These are phyloP conservation scores for Galeopterus variegatus DNA, from an alignment of 2,113 vertebrate genomes.

Conservation along the genomic window DNA sequence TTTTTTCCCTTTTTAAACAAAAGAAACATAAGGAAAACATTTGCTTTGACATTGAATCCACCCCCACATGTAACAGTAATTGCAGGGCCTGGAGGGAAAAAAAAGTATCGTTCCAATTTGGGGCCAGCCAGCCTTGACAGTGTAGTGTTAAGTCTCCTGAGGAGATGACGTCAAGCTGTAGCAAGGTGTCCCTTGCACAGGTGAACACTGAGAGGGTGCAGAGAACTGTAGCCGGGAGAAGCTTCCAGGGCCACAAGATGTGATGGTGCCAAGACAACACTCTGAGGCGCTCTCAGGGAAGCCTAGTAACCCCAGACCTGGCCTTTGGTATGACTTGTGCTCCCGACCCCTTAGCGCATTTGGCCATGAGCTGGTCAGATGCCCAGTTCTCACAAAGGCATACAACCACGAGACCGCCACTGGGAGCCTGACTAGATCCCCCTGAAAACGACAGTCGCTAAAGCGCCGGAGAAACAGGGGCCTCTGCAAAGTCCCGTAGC, in stretches of 20 bases:
- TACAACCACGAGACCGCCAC: background rate
- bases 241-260: background rate
- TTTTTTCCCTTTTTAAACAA: constrained; percentile 62
- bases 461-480: background rate
- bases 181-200: background rate
- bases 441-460: accelerated
- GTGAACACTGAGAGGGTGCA: background rate
- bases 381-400: background rate
- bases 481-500: background rate
- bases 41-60: constrained; percentile 80
- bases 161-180: background rate
- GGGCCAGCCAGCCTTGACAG: constrained; percentile 68
- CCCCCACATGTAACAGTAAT: constrained; percentile 80
- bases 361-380: background rate
- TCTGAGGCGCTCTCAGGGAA: background rate
- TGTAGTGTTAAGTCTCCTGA: constrained; percentile 14
- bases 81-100: constrained; percentile 64
- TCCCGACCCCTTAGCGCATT: accelerated
- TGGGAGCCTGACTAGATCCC: background rate
- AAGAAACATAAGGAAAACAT: constrained; percentile 85
- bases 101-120: constrained; percentile 70
- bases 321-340: background rate
- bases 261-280: accelerated
- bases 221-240: accelerated
- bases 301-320: background rate